Percentiles rank a stretch among this genome's conserved stretches.
Evolutionary conservation across 2,797 vertebrate species (phyloP).

Genomic region (Tadarida brasiliensis): DNA sequence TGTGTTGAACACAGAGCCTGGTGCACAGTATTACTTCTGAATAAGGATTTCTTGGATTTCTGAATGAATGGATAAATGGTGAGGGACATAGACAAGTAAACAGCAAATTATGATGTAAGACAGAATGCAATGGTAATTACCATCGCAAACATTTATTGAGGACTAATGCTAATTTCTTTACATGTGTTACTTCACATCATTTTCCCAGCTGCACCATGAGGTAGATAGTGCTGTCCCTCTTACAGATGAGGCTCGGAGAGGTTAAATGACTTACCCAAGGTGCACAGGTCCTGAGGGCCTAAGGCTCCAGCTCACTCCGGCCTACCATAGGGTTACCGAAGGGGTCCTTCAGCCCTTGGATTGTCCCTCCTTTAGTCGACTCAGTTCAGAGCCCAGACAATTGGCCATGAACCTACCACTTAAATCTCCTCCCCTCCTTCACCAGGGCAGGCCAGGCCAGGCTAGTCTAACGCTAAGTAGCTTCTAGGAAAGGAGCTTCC

Average conservation of each 20-base stretch:
- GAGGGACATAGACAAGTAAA: conserved; percentile 45
- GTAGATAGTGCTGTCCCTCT: neutral
- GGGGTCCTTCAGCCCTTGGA: conserved; percentile 3
- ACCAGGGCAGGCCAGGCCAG: neutral
- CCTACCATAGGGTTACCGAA: neutral
- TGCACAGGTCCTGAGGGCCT: neutral
- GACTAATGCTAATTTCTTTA: conserved; percentile 25
- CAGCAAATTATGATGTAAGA: conserved; percentile 53
- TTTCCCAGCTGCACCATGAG: neutral
- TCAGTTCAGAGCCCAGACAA: conserved; percentile 74
- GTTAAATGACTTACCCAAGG: conserved; percentile 4
- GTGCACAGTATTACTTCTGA: conserved; percentile 56
- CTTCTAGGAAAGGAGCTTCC: conserved; percentile 81
- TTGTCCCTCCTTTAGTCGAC: neutral
- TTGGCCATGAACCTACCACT: conserved; percentile 92
- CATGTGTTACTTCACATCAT: neutral
- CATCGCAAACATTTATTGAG: neutral
- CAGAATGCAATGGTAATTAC: conserved; percentile 26
- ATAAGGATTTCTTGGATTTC: conserved; percentile 69
- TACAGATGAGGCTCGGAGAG: neutral
- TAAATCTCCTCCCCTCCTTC: conserved; percentile 89
- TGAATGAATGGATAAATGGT: conserved; percentile 57
- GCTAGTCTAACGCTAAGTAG: conserved; percentile 58
- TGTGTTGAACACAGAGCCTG: neutral
- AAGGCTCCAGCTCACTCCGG: neutral